Evolutionary conservation across 2,797 vertebrate species (phyloP), one percentile per base, ranked within the genome.

Genomic region (Harpagifer antarcticus): DNA sequence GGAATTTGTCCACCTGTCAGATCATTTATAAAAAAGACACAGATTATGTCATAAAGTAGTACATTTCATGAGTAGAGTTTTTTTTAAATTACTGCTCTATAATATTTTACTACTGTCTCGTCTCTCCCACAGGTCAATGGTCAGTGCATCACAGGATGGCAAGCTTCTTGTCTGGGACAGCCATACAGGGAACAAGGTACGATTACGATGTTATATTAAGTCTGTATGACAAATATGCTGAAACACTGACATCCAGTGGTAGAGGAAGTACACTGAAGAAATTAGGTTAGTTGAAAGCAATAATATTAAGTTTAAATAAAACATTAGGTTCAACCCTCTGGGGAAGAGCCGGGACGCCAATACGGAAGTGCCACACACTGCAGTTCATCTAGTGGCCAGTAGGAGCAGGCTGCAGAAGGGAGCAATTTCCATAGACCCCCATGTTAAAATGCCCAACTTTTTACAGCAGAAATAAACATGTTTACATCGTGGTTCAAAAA

Each of bases 61-160:
- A 9, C 5, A 37, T 37, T 6, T 31, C n/a, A 33, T 2, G 17
- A 55, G 9, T 44, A 31, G 5, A 15, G 52, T 53, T 42, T 37
- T 52, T 47, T 64, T n/a, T 27, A 17, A 13, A 65, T 65, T 63
- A 19, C 45, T 27, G 19, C 19, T 58, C 3, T 42, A 27, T 27
- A 23, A 53, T 53, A 59, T 9, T 6, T 9, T 19, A 9, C 6
- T 20, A 19, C 17, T 12, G 42, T 12, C 33, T 37, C 7, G 0
- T 76, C 3, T 43, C 5, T 57, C 9, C 66, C 17, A 3, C 84
- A 97, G 97, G 85, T 88, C 94, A 89, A 95, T 97, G 94, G 96
- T 97, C 86, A 97, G 96, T 48, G 97, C 96, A 27, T 97, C 97
- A 73, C 97, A 97, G 93, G 97, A 97, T 3, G 97, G 97, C 2